A percentile compares a stretch with the other conserved stretches of the same genome.
These are phyloP conservation scores for Rhinopomastus cyanomelas DNA, from an alignment of 2,113 vertebrate genomes.

Conservation along the genomic window DNA sequence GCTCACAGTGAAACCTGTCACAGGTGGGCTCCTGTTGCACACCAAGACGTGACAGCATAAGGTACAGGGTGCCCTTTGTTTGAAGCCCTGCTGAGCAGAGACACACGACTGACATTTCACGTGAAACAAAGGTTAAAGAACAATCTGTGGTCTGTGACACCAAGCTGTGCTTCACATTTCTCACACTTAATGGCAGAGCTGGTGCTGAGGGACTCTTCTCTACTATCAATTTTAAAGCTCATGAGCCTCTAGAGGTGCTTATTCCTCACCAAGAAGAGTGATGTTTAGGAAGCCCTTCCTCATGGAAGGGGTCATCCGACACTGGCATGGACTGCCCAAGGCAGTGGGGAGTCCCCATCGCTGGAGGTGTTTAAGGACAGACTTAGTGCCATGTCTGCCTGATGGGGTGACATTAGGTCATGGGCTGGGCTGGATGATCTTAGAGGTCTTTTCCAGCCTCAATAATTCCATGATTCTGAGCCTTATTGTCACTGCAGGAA, in stretches of 20 bases:
- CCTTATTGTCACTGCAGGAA: not conserved
- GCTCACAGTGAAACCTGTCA: not conserved
- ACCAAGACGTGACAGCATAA: not conserved
- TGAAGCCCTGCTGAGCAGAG: not conserved
- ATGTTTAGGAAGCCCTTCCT: too few species aligned
- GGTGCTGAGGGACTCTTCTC: not conserved
- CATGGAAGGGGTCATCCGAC: too few species aligned
- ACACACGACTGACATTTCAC: not conserved
- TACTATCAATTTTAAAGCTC: not conserved
- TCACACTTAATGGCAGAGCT: not conserved
- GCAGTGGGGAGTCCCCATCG: too few species aligned
- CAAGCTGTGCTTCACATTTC: not conserved
- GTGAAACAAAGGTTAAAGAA: not conserved
- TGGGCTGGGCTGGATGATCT: too few species aligned
- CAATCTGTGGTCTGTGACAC: not conserved
- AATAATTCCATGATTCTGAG: too few species aligned
- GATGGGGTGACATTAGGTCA: too few species aligned
- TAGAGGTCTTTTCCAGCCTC: too few species aligned
- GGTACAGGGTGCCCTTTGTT: not conserved
- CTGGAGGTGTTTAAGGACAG: too few species aligned
- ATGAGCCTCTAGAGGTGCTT: not conserved
- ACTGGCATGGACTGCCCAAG: too few species aligned
- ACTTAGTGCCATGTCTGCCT: too few species aligned
- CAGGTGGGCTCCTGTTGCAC: not conserved
- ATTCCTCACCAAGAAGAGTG: not conserved